Base-by-base conservation (phyloP, 2,888 invertebrate genomes). In the Synergus gifuensis region DNA sequence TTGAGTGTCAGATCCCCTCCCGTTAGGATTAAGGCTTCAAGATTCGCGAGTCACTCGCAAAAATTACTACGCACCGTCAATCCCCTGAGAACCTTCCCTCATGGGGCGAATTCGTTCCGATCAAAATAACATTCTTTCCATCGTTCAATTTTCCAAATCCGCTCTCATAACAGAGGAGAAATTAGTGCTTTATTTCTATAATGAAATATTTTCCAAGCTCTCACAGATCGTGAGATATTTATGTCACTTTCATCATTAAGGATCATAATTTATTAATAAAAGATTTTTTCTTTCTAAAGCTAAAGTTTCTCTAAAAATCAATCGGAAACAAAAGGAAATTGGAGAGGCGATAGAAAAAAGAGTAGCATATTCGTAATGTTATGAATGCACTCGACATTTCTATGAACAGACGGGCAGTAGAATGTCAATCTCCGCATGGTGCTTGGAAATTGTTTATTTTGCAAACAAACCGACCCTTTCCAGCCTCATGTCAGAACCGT, bases 1-100 rank as follows among this genome's bases (percentile, higher is more conserved):
- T 84, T 76, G 81, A 87, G 81, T 81, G 83, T 77, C 79, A 77
- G 78, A 66, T 78, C 46, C 73, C 81, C 81, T 78, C 60, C 78
- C 67, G 67, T 64, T 76, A 78, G 81, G 87, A 86, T 86, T 87
- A 86, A 83, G 81, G 83, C 81, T 78, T 86, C 83, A 78, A 84
- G 84, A 84, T 87, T 87, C 82, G 83, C 84, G 83, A 83, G 85
- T 85, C 85, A 83, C 78, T 82, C 78, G 83, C 80, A 82, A 86
- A 86, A 87, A 86, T 87, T 87, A 86, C 84, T 67, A 54, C 36
- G 58, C 81, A 87, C 83, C 84, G 85, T 82, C 79, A 83, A 85
- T 78, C 80, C 78, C 80, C 64, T 60, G 60, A 60, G 60, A 22
- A 4, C 60, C 11, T 60, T 60, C 60, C 12, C 60, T 22, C 22